Percentiles rank a stretch among this genome's conserved stretches.
phyloP scores from a whole-genome alignment of 2,113 vertebrate species.

The Lichenostomus cassidix region DNA sequence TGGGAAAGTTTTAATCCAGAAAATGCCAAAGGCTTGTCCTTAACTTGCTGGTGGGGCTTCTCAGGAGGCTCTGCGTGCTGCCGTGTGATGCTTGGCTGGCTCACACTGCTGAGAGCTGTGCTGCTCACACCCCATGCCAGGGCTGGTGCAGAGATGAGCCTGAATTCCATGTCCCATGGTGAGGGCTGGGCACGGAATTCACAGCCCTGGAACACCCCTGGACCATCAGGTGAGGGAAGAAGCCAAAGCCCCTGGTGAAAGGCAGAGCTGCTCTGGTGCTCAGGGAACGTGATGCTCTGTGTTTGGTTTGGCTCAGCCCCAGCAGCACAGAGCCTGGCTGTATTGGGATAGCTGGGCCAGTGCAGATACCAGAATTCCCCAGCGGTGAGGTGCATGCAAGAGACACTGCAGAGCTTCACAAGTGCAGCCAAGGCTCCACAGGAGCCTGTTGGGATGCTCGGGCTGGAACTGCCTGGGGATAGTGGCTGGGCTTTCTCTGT shows the following conservation, averaged over 20 bases:
- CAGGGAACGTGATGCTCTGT: neutral
- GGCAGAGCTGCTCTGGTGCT: neutral
- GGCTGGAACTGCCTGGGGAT: fast-evolving
- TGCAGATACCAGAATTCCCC: neutral
- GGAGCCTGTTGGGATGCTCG: neutral
- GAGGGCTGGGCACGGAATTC: neutral
- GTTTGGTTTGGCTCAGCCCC: slow-evolving; percentile 20
- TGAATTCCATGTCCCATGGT: fast-evolving
- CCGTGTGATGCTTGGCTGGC: neutral
- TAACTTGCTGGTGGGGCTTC: neutral
- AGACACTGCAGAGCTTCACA: neutral
- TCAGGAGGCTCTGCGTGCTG: neutral
- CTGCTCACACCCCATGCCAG: fast-evolving
- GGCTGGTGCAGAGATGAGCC: fast-evolving
- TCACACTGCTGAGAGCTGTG: fast-evolving
- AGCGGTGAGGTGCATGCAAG: neutral
- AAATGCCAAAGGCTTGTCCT: neutral
- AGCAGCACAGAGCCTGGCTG: neutral
- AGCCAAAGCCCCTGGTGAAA: neutral
- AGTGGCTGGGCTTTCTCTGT: neutral
- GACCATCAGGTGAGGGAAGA: neutral
- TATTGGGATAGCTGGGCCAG: slow-evolving; percentile 27
- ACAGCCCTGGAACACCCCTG: fast-evolving
- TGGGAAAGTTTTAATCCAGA: slow-evolving; percentile 41
- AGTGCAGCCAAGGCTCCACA: neutral